Evolutionary conservation across 2,113 vertebrate genomes (phyloP).

Genomic region (Canis aureus): DNA sequence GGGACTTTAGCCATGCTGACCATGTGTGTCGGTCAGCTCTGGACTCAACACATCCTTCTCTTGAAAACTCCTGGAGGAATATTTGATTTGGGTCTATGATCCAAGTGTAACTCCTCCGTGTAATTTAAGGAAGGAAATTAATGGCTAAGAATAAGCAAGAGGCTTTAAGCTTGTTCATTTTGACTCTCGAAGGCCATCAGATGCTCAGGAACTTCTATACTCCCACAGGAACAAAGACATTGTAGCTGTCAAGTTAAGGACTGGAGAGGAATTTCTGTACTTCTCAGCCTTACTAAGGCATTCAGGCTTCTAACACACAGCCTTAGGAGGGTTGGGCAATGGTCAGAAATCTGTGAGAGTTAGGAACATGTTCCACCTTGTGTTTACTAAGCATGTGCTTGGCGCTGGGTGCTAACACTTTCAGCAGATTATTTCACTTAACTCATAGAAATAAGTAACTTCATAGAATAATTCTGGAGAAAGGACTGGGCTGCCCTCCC

Average conservation of each 20-base stretch:
- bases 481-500: too few species aligned
- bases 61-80: too few species aligned
- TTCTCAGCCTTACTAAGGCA: not conserved
- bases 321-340: too few species aligned
- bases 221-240: too few species aligned
- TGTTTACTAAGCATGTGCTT: accelerated
- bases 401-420: not conserved
- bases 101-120: accelerated
- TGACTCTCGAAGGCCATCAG: not conserved
- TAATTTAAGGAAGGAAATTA: not conserved
- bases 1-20: too few species aligned
- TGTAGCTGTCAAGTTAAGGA: accelerated
- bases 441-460: too few species aligned
- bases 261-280: not conserved
- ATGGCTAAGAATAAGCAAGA: not conserved
- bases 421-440: too few species aligned
- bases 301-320: too few species aligned
- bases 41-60: not conserved
- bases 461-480: too few species aligned
- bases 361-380: accelerated
- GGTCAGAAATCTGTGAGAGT: not conserved
- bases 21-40: not conserved
- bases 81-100: not conserved
- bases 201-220: accelerated
- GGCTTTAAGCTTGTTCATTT: not conserved